Base-by-base conservation (phyloP, 2,113 vertebrate genomes). In the Athene cunicularia region DNA sequence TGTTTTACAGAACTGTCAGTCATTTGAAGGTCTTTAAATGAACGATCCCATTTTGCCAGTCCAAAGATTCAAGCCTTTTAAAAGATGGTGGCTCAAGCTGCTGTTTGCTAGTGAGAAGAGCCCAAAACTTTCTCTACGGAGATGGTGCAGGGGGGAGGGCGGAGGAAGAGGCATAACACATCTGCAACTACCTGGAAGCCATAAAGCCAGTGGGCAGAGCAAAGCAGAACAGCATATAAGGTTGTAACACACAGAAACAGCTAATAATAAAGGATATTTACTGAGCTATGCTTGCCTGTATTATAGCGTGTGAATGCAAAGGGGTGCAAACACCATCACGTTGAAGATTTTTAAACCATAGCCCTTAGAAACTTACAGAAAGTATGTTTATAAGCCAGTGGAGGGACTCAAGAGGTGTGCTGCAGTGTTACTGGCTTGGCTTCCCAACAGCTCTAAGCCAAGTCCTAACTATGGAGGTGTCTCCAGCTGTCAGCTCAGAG, bases 281-380 rank as follows among this genome's bases (percentile, higher is more conserved):
- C 20, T 80, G 79, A 52, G 32, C 28, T 70, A 33, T 28, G 37
- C 5, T 50, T 1, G 1, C 17, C 11, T 21, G 32, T 37, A 5
- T 45, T 28, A 21, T 12, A 64, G 6, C 11, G 13, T 9, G 9
- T 50, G 41, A 73, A 50, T 72, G 72, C 32, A 55, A 70, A 70
- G 15, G 3, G 9, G 16, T 35, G n/a, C 17, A 15, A 87, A 60
- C 7, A 56, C 33, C 28, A 26, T 6, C 3, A 30, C 0, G 0
- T 3, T n/a, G n/a, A n/a, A 14, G 33, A 85, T 63, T 53, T 58
- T 5, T 21, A 90, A 90, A 56, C 15, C 35, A 35, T 2, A 41
- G 11, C 17, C 62, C 37, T 53, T 72, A 45, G 3, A 28, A 64
- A 68, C 20, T 33, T 30, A 23, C 2, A 76, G 28, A 15, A 75